Base-by-base conservation (phyloP, 2,113 vertebrate species). In the Oncorhynchus masou region DNA sequence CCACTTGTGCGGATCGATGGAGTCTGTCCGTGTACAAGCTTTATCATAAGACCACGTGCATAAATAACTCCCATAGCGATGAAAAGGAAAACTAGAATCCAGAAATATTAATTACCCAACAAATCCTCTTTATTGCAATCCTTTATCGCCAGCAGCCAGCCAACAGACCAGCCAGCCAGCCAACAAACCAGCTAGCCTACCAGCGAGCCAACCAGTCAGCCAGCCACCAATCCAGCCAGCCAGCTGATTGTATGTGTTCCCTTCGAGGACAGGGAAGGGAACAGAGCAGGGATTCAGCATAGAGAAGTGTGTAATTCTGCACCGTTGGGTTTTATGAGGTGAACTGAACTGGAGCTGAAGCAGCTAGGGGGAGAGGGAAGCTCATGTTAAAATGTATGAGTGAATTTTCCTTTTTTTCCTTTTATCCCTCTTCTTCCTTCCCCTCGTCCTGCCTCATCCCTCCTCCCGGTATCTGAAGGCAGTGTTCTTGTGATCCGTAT, bases 91-190 rank as follows among this genome's bases (percentile, higher is more conserved):
- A 78, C 39, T 54, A 70, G 75, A 84, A 76, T 70, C 78, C 74
- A 22, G 25, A 84, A 78, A 78, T 78, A 86, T 83, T 86, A 81
- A 85, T 85, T 82, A 80, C 70, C 51, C 71, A 66, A 54, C 81
- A 83, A 85, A 77, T 83, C 75, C 74, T 54, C 80, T 71, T 78
- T 73, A 73, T 73, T 77, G 49, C 65, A 48, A 77, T n/a, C 73
- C 60, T 54, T 78, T 80, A 74, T 73, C 75, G 8, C 78, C 20
- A 69, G 29, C 67, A 27, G 27, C 27, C 31, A 34, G 31, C 5
- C 31, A 34, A 34, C 34, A 5, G 15, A 51, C 78, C 20, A 69
- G 29, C 67, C 31, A 15, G 24, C 8, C 65, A 67, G 27, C n/a
- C 4, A 24, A 45, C 39, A 45, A 45, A 45, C 39, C 39, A 45